Percentiles rank a stretch among this genome's conserved stretches.
These are phyloP conservation scores for Myiotriccus ornatus DNA, from an alignment of 2,797 vertebrate genomes.

Conservation along the genomic window DNA sequence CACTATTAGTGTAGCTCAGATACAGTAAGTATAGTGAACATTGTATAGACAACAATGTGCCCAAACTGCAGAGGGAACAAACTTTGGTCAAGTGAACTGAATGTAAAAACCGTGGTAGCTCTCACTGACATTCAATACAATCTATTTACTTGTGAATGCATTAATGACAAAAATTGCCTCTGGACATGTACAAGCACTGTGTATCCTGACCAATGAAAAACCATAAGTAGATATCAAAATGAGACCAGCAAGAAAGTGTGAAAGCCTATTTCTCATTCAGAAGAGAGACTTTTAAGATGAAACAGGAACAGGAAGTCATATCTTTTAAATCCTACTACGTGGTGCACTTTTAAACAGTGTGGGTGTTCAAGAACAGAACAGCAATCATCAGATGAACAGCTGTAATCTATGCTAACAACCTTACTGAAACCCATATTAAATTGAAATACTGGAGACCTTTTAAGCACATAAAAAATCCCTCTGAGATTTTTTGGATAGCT, in stretches of 20 bases:
- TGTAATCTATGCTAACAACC: background rate
- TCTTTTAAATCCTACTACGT: background rate
- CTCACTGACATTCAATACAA: background rate
- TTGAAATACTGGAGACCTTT: background rate
- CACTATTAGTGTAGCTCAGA: background rate
- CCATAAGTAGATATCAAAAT: background rate
- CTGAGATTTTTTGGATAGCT: background rate
- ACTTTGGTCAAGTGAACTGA: background rate
- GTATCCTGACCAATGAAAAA: background rate
- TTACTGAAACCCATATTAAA: background rate
- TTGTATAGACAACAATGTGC: accelerated
- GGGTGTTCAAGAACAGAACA: background rate
- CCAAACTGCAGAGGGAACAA: background rate
- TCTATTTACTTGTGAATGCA: background rate
- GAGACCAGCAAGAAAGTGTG: background rate
- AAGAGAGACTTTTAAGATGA: background rate
- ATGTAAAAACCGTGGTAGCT: background rate
- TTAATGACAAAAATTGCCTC: background rate
- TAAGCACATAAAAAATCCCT: background rate
- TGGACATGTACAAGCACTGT: background rate
- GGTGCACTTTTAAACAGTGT: background rate
- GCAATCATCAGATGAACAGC: background rate
- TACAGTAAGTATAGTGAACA: background rate
- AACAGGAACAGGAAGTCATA: background rate
- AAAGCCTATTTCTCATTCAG: background rate